A percentile compares a stretch with the other conserved stretches of the same genome.
phyloP scores from a whole-genome alignment of 1,140 invertebrate species.

The Pachypsylla venusta region DNA sequence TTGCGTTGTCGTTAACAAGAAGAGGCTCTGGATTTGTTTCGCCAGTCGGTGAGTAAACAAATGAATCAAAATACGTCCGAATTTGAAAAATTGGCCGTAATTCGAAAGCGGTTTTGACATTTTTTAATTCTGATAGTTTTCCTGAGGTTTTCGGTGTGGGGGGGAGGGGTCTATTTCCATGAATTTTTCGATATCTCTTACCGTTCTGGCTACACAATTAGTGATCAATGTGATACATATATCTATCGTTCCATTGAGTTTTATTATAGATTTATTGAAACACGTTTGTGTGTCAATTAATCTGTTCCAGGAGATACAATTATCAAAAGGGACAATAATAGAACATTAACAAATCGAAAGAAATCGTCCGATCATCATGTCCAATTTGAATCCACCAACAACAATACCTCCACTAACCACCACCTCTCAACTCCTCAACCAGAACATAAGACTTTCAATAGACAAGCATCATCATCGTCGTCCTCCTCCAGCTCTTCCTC shows the following conservation, averaged over 20 bases:
- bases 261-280: background rate
- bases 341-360: background rate
- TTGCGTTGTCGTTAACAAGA: background rate
- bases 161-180: background rate
- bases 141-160: background rate
- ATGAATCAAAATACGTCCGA: background rate
- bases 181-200: no score
- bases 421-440: background rate
- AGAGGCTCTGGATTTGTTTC: background rate
- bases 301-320: background rate
- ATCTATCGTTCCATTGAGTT: no score
- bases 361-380: slow-evolving; percentile 1
- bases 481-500: slow-evolving; percentile 11
- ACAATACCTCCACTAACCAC: background rate
- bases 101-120: background rate
- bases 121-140: background rate
- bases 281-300: background rate
- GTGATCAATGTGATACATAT: no score
- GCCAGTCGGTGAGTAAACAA: background rate
- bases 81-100: background rate
- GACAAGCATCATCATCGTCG: slow-evolving; percentile 7
- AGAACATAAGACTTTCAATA: background rate
- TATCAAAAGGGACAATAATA: no score
- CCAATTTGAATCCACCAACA: background rate
- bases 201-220: no score